Percentiles rank a stretch among this genome's conserved stretches.
phyloP scores from a whole-genome alignment of 2,888 invertebrate species.

The Meloe dianella region DNA sequence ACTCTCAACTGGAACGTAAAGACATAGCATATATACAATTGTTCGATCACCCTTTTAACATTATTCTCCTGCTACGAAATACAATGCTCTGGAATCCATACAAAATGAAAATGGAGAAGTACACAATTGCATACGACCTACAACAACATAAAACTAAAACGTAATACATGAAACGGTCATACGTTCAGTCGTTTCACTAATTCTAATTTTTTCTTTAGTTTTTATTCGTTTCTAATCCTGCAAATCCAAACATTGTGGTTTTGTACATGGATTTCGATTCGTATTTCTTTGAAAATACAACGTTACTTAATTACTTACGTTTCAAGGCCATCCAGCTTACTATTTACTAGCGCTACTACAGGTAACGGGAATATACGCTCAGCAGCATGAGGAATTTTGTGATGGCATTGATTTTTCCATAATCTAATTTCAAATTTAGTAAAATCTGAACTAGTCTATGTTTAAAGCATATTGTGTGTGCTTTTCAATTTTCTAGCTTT shows the following conservation, averaged over 20 bases:
- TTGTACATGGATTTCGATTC: not conserved
- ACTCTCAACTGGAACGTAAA: slow-evolving; percentile 32
- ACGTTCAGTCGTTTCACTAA: not conserved
- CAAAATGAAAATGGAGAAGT: slow-evolving; percentile 32
- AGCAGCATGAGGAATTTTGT: not conserved
- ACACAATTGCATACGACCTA: slow-evolving; percentile 38
- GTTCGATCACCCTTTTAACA: slow-evolving; percentile 37
- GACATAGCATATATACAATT: slow-evolving; percentile 35
- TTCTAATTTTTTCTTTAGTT: slow-evolving; percentile 10
- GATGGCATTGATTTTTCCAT: not conserved
- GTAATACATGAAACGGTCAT: slow-evolving; percentile 8
- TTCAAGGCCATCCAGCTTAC: slow-evolving; percentile 5
- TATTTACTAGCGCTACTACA: slow-evolving; percentile 5
- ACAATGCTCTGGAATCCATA: slow-evolving; percentile 42
- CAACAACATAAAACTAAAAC: slow-evolving; percentile 7
- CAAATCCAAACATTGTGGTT: slow-evolving; percentile 11
- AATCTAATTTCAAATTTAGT: not conserved
- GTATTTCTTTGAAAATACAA: not conserved
- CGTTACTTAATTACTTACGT: slow-evolving; percentile 14
- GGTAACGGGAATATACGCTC: slow-evolving; percentile 1
- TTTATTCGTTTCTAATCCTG: not conserved
- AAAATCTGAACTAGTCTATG: no score
- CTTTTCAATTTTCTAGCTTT: not conserved
- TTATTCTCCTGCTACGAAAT: slow-evolving; percentile 36
- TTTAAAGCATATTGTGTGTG: not conserved